Evolutionary conservation across 2,888 invertebrate species (phyloP).

Genomic region (Hypomecis atomaria): DNA sequence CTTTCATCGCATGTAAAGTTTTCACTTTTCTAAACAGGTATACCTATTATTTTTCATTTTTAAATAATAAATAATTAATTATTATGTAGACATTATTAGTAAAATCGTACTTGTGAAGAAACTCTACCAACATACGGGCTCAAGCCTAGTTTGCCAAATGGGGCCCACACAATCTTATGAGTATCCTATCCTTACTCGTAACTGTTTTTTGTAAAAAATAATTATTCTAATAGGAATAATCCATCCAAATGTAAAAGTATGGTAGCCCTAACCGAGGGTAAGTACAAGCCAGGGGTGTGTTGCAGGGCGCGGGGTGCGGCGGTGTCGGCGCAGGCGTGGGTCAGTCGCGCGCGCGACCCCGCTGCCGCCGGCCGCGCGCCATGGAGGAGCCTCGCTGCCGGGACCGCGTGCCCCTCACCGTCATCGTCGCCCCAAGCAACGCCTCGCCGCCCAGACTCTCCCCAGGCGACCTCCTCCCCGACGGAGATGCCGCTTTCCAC

Average conservation of each 20-base stretch:
- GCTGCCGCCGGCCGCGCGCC: slow-evolving; percentile 83
- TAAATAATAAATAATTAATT: too few species aligned
- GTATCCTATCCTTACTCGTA: too few species aligned
- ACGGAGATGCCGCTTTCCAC: slow-evolving; percentile 95
- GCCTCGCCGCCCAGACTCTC: slow-evolving; percentile 86
- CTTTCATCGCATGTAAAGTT: too few species aligned
- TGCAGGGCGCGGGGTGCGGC: slow-evolving; percentile 71
- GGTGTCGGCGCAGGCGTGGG: slow-evolving; percentile 78
- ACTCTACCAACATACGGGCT: too few species aligned
- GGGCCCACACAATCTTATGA: too few species aligned
- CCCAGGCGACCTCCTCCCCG: slow-evolving; percentile 87
- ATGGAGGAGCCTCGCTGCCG: slow-evolving; percentile 76
- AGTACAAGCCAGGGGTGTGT: slow-evolving; percentile 71
- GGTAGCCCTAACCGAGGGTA: slow-evolving; percentile 48
- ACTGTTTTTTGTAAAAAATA: too few species aligned
- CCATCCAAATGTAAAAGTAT: not conserved
- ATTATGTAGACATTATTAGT: too few species aligned
- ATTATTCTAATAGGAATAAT: not conserved
- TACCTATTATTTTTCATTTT: too few species aligned
- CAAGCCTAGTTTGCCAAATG: too few species aligned
- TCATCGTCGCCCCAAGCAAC: slow-evolving; percentile 87
- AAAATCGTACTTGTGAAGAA: too few species aligned
- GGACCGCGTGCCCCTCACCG: slow-evolving; percentile 80
- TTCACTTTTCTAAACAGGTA: too few species aligned
- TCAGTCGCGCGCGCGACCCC: slow-evolving; percentile 85